A percentile compares a stretch with the other conserved stretches of the same genome.
Evolutionary conservation across 2,888 invertebrate genomes (phyloP).

Genomic region (Bhutanitis thaidina): DNA sequence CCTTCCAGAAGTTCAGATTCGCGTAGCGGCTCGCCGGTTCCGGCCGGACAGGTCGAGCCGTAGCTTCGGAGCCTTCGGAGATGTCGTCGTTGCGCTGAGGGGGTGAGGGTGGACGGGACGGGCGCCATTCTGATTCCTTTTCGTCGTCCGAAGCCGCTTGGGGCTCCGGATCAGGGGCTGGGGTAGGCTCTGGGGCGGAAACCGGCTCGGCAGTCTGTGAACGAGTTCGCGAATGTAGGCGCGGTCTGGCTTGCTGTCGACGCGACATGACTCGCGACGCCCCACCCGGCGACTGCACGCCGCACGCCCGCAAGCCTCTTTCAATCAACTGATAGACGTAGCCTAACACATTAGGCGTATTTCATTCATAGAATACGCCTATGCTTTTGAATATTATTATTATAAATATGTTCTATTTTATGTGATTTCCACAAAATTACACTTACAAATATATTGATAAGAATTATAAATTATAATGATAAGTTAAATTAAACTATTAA

Average conservation of each 20-base stretch:
- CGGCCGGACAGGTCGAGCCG: slow-evolving; percentile 79
- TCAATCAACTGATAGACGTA: slow-evolving; percentile 31
- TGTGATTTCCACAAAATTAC: too few relatives aligned
- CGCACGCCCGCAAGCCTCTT: slow-evolving; percentile 45
- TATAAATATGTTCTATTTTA: too few relatives aligned
- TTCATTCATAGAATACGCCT: slow-evolving; percentile 28
- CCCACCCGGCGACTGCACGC: slow-evolving; percentile 57
- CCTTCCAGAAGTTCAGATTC: slow-evolving; percentile 92
- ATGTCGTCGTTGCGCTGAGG: slow-evolving; percentile 67
- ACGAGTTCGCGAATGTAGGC: slow-evolving; percentile 59
- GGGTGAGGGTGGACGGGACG: slow-evolving; percentile 52
- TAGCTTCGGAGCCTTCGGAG: slow-evolving; percentile 71
- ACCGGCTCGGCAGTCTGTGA: slow-evolving; percentile 67
- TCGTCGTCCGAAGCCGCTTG: slow-evolving; percentile 72
- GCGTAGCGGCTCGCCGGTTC: slow-evolving; percentile 84
- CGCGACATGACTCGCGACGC: slow-evolving; percentile 65
- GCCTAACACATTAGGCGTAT: slow-evolving; percentile 28
- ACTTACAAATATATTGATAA: too few relatives aligned
- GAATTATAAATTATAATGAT: too few relatives aligned
- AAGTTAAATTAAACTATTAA: too few relatives aligned
- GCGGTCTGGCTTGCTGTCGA: slow-evolving; percentile 62
- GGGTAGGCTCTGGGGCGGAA: slow-evolving; percentile 63
- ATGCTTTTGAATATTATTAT: too few relatives aligned
- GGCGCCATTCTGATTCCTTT: slow-evolving; percentile 75
- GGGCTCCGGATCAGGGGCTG: slow-evolving; percentile 58